Evolutionary conservation across 2,888 invertebrate species (phyloP).

Genomic region (Acrobasis consociella): DNA sequence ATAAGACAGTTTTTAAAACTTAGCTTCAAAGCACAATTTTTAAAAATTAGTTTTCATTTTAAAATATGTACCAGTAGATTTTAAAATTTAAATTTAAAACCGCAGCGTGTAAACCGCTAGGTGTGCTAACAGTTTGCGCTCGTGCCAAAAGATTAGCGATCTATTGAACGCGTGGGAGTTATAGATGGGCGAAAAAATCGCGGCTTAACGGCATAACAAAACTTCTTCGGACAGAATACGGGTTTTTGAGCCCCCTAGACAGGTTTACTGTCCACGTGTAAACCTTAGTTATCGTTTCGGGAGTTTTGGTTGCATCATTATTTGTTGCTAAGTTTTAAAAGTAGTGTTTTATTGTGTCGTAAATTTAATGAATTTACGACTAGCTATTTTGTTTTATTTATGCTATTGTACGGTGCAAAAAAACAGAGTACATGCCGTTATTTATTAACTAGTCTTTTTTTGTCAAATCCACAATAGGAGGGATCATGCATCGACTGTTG

Average conservation of each 20-base stretch:
- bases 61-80: no score
- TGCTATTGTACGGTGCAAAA: no score
- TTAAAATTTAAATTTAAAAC: slow-evolving; percentile 27
- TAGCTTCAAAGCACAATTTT: no score
- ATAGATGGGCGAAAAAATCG: slow-evolving; percentile 57
- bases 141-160: slow-evolving; percentile 72
- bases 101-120: slow-evolving; percentile 53
- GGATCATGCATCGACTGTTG: no score
- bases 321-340: not conserved
- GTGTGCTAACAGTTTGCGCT: slow-evolving; percentile 60
- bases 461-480: no score
- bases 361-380: no score
- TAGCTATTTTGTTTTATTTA: no score
- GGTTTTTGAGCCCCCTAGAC: slow-evolving; percentile 26
- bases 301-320: not conserved
- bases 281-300: not conserved
- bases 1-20: no score
- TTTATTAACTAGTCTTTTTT: no score
- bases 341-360: not conserved
- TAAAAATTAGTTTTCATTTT: no score
- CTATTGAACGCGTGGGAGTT: slow-evolving; percentile 57
- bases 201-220: slow-evolving; percentile 23
- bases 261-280: slow-evolving; percentile 18
- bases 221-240: slow-evolving; percentile 25
- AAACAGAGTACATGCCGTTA: no score